Conservation (phyloP, 2,113 vertebrate species). For the Antennarius striatus region DNA sequence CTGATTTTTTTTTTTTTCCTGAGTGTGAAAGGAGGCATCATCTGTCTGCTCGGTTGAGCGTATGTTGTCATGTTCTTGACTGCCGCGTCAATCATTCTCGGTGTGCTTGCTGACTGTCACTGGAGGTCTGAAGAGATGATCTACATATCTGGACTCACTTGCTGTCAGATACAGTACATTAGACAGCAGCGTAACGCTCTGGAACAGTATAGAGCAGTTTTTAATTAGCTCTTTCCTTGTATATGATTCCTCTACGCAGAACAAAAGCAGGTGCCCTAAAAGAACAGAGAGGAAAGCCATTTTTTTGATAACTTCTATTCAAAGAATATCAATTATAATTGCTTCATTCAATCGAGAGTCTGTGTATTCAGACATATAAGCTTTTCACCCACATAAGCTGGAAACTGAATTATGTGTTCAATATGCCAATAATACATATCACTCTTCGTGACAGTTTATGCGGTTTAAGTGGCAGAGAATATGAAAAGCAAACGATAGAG, state of each 20-base stretch:
- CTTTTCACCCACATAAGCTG: constrained; percentile 54
- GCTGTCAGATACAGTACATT: constrained; percentile 20
- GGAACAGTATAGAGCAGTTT: neutral
- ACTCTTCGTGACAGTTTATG: constrained; percentile 72
- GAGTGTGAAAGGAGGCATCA: constrained; percentile 39
- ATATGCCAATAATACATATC: constrained; percentile 66
- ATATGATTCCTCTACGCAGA: constrained; percentile 3
- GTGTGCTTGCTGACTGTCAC: constrained; percentile 36
- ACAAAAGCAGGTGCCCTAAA: neutral
- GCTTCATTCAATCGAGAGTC: constrained; percentile 51
- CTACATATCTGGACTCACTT: constrained; percentile 10
- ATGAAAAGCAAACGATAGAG: constrained; percentile 70
- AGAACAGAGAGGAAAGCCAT: constrained; percentile 14
- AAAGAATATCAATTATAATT: constrained; percentile 60
- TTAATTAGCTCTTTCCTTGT: constrained; percentile 31
- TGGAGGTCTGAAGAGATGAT: constrained; percentile 28
- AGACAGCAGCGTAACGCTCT: constrained; percentile 1
- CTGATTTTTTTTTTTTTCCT: constrained; percentile 55
- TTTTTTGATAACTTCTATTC: constrained; percentile 51
- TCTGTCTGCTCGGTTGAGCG: constrained; percentile 52
- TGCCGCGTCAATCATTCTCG: constrained; percentile 60
- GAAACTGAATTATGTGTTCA: constrained; percentile 70
- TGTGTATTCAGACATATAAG: constrained; percentile 48
- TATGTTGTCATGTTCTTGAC: constrained; percentile 57
- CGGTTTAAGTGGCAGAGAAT: constrained; percentile 68